Evolutionary conservation across 2,888 invertebrate genomes (phyloP).

Genomic region (Alsophila aescularia): DNA sequence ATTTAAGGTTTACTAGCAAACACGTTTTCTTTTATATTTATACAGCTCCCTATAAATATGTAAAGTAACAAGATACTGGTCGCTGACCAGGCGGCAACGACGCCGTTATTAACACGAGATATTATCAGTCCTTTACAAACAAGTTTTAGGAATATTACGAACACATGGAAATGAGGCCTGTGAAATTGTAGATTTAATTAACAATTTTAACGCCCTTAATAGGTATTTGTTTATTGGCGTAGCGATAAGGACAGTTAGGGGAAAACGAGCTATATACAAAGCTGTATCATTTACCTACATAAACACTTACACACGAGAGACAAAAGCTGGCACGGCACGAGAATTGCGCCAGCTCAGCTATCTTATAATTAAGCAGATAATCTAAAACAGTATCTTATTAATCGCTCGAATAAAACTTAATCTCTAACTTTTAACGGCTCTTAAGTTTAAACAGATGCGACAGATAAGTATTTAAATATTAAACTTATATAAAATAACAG

Average conservation of each 20-base stretch:
- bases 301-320: constrained; percentile 8
- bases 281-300: constrained; percentile 58
- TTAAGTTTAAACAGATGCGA: constrained; percentile 33
- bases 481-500: constrained; percentile 29
- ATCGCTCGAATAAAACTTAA: constrained; percentile 17
- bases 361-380: constrained; percentile 30
- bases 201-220: constrained; percentile 73
- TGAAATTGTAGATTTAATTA: constrained; percentile 66
- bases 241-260: constrained; percentile 69
- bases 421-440: constrained; percentile 25
- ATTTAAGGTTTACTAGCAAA: constrained; percentile 22
- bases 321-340: constrained; percentile 12
- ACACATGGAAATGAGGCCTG: constrained; percentile 60
- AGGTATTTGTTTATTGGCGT: constrained; percentile 72
- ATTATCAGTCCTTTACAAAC: constrained; percentile 70
- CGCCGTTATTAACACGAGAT: constrained; percentile 51
- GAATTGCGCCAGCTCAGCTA: constrained; percentile 20
- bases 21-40: constrained; percentile 48
- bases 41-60: constrained; percentile 46
- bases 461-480: constrained; percentile 33
- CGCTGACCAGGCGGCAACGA: constrained; percentile 37
- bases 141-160: constrained; percentile 45
- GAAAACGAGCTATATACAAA: constrained; percentile 63
- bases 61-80: constrained; percentile 47
- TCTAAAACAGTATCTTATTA: constrained; percentile 22